A percentile compares a stretch with the other conserved stretches of the same genome.
phyloP scores from a whole-genome alignment of 2,113 vertebrate genomes.

The Paedocypris sp. region DNA sequence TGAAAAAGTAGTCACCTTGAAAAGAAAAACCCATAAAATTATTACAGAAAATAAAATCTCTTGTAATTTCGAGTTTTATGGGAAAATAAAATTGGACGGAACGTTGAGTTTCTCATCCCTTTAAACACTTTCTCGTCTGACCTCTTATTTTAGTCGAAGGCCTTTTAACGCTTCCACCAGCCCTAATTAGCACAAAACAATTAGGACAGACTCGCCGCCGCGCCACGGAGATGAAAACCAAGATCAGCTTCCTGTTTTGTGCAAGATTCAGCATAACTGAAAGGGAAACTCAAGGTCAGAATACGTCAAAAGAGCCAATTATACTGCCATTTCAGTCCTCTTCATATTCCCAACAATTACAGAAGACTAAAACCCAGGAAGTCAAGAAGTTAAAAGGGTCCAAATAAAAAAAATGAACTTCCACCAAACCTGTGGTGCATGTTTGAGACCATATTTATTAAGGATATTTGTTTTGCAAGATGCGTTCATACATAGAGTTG shows the following conservation, averaged over 20 bases:
- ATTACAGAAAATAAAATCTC: too few species aligned
- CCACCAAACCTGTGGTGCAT: neutral
- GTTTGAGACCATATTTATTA: neutral
- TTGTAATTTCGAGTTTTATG: neutral
- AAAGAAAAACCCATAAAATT: too few species aligned
- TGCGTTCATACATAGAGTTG: too few species aligned
- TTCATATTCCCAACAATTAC: neutral
- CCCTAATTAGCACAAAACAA: constrained; percentile 34
- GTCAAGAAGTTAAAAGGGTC: neutral
- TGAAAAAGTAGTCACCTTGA: too few species aligned
- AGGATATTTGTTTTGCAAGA: too few species aligned
- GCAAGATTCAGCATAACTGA: constrained; percentile 10
- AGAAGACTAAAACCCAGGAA: neutral
- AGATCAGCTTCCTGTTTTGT: constrained; percentile 19
- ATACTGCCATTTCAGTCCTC: constrained; percentile 21
- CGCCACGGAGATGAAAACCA: constrained; percentile 17
- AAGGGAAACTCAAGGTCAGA: constrained; percentile 31
- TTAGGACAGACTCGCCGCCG: constrained; percentile 31
- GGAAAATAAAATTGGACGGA: neutral
- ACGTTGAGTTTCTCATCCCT: neutral
- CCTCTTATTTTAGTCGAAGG: constrained; percentile 14
- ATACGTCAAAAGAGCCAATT: constrained; percentile 36
- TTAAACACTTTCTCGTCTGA: neutral
- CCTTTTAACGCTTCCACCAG: constrained; percentile 21
- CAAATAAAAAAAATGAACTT: neutral